Percentiles rank a stretch among this genome's conserved stretches.
Evolutionary conservation across 2,113 vertebrate species (phyloP).

Genomic region (Scolopax mira): DNA sequence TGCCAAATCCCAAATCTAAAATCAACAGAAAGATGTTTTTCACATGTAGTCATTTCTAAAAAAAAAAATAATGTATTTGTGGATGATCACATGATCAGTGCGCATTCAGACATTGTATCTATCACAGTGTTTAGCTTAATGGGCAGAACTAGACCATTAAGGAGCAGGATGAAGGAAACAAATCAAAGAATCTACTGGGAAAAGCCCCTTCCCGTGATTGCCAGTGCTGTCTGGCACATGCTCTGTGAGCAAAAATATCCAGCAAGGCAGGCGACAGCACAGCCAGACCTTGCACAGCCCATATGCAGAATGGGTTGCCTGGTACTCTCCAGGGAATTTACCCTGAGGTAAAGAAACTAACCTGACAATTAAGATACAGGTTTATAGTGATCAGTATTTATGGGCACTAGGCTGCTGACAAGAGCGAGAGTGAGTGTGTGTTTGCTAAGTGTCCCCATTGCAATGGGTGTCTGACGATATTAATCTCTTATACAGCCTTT

Average conservation of each 20-base stretch:
- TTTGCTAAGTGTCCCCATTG: neutral
- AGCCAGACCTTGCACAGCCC: neutral
- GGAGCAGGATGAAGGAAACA: neutral
- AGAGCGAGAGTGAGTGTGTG: neutral
- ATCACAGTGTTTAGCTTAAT: neutral
- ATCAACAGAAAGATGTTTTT: neutral
- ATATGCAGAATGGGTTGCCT: neutral
- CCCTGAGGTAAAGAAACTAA: neutral
- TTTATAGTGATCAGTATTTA: neutral
- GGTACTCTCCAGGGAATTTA: neutral
- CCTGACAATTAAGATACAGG: neutral
- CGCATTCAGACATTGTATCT: neutral
- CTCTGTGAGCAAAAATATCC: neutral
- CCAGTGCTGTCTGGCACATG: neutral
- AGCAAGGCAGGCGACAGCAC: neutral
- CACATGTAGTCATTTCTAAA: neutral
- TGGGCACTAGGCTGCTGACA: neutral
- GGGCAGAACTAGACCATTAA: neutral
- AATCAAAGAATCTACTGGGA: neutral
- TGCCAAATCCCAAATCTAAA: neutral
- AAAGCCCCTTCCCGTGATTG: neutral
- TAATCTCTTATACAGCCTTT: neutral
- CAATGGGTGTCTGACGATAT: neutral
- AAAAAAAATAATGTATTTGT: neutral
- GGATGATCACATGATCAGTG: neutral